Evolutionary conservation across 2,888 invertebrate genomes (phyloP), one percentile per base, ranked within the genome.

Genomic region (Agrotis ipsilon): DNA sequence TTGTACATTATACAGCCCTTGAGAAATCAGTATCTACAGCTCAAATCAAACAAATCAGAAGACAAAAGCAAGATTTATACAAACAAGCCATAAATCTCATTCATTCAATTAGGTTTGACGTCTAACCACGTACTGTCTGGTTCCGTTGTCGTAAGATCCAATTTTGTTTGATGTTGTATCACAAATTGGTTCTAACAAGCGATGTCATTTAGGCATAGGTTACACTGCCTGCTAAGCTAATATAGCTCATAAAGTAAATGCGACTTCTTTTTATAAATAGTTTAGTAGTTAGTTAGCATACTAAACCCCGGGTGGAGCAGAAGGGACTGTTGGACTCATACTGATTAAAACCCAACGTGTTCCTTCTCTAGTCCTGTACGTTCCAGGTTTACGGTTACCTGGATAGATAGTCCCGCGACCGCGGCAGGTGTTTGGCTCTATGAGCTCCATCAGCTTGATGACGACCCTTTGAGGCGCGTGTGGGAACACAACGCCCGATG

Each of bases 91-190:
- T 83, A 83, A 83, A 84, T 84, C 68, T 84, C 76, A 73, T 76
- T 82, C 67, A 78, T 82, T 82, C 80, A 84, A 84, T 84, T 83
- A 83, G 49, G 58, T 72, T 73, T 83, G 81, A 83, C 81, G 69
- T 83, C 64, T 49, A 64, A 64, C 67, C 60, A 59, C 54, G 63
- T 64, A 58, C 49, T 59, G 58, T 68, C 71, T 68, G 61, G 67
- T 78, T 83, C 65, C 66, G 73, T 78, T 72, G 73, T 81, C 73
- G 74, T 77, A 80, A 82, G 72, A 70, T 62, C 60, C 69, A 77
- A 77, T 79, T 79, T 62, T 59, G 62, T 83, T 78, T 66, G 62
- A 58, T 58, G 57, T 75, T 75, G 71, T 61, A 64, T 66, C 49
- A 74, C 68, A 81, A 83, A 83, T 76, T 79, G 62, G 62, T 77